Percentiles rank a stretch among this genome's conserved stretches.
These are phyloP conservation scores for Ophioninae sp. DNA, from an alignment of 2,888 invertebrate species.

Conservation along the genomic window DNA sequence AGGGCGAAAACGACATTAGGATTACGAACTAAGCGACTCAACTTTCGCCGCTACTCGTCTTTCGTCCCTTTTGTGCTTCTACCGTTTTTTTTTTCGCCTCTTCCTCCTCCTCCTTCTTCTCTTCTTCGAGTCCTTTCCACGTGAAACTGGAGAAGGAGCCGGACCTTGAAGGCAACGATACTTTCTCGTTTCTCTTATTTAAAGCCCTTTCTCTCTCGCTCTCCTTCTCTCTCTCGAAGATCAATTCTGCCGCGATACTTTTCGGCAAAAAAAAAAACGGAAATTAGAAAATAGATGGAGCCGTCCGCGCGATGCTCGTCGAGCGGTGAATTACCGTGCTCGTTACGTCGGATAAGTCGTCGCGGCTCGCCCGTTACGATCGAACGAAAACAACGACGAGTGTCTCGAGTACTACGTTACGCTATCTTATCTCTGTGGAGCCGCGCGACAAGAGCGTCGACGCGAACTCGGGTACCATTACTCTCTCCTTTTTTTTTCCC, in stretches of 20 bases:
- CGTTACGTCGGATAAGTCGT: slow-evolving; percentile 16
- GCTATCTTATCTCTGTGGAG: slow-evolving; percentile 54
- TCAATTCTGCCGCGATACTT: background rate
- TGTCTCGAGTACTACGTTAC: slow-evolving; percentile 48
- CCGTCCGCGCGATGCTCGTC: slow-evolving; percentile 3
- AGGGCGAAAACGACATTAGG: slow-evolving; percentile 34
- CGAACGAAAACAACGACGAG: slow-evolving; percentile 51
- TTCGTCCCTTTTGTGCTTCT: slow-evolving; percentile 27
- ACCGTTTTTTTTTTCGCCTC: background rate
- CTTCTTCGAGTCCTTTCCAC: slow-evolving; percentile 8
- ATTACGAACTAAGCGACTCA: slow-evolving; percentile 43
- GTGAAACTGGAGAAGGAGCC: slow-evolving; percentile 52
- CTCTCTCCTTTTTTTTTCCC: slow-evolving; percentile 15
- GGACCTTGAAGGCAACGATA: background rate
- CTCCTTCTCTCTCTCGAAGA: background rate
- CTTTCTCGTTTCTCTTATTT: background rate
- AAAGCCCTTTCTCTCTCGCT: background rate
- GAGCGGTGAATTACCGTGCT: slow-evolving; percentile 18
- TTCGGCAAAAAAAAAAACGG: background rate
- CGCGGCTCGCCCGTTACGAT: slow-evolving; percentile 20
- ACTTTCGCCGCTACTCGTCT: slow-evolving; percentile 58
- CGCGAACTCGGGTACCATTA: slow-evolving; percentile 13
- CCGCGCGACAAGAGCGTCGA: slow-evolving; percentile 47
- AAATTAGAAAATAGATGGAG: background rate
- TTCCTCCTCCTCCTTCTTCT: background rate